phyloP scores from a whole-genome alignment of 2,888 invertebrate species.

The Melieria crassipennis region DNA sequence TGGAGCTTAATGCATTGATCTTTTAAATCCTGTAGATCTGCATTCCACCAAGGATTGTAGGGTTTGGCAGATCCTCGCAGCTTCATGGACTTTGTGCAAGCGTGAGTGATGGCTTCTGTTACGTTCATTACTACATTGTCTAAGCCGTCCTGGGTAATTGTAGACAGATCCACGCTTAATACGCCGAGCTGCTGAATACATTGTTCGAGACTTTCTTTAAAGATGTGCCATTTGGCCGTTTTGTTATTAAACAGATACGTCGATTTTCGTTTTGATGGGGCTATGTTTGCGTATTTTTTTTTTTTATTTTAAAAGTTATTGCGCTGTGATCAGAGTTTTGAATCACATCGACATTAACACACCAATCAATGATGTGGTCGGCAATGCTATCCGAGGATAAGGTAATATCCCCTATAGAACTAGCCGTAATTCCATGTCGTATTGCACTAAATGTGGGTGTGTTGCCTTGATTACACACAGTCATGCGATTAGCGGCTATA shows the following conservation, averaged over 20 bases:
- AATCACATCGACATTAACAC: no score
- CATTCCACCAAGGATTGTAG: background rate
- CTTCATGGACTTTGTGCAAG: background rate
- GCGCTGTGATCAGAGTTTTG: no score
- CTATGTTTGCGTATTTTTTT: no score
- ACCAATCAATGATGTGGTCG: no score
- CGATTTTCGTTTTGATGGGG: no score
- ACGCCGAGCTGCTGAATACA: background rate
- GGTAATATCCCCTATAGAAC: background rate
- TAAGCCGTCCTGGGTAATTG: background rate
- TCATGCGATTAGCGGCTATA: background rate
- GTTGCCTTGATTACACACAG: background rate
- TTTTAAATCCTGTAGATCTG: background rate
- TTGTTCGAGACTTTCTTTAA: no score
- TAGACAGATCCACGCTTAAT: background rate
- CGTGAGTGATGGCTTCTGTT: background rate
- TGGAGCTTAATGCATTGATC: background rate
- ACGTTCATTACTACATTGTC: background rate
- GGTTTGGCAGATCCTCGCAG: background rate
- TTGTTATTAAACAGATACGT: no score
- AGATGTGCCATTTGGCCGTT: no score
- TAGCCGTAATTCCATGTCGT: background rate
- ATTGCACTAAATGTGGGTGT: background rate
- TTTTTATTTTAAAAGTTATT: no score
- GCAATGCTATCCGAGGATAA: background rate